Conservation (phyloP, 2,797 vertebrate species). For the Myotis myotis region DNA sequence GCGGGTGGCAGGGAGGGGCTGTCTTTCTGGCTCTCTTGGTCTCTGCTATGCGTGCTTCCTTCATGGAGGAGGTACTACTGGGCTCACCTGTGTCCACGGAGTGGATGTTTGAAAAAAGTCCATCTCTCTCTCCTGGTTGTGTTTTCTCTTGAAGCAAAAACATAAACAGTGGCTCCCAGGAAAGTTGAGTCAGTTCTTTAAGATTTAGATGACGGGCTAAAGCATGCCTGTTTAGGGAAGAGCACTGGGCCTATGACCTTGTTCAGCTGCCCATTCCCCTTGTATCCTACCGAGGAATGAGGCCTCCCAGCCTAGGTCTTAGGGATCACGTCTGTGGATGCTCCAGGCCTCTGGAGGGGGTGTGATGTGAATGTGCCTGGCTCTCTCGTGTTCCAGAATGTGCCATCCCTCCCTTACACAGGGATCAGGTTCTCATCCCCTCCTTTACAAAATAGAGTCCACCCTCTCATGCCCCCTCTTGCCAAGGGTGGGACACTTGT, state of each 20-base stretch:
- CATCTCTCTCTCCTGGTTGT: not conserved
- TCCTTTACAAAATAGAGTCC: not conserved
- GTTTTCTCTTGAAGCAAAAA: not conserved
- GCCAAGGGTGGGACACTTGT: not conserved
- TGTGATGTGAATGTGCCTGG: not conserved
- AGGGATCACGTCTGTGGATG: not conserved
- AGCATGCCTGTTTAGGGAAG: not conserved
- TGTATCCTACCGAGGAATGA: not conserved
- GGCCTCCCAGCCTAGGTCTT: not conserved
- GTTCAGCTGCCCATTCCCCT: not conserved
- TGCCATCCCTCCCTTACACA: not conserved
- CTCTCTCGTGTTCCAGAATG: not conserved
- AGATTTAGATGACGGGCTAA: not conserved
- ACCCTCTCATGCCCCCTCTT: too few species aligned
- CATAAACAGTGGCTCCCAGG: not conserved
- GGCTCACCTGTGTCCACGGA: not conserved
- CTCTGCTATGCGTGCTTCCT: not conserved
- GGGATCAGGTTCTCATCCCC: not conserved
- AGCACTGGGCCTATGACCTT: fast-evolving
- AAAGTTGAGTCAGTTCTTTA: not conserved
- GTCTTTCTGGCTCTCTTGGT: not conserved
- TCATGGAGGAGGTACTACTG: not conserved
- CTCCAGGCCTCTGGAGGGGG: not conserved
- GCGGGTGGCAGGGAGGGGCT: not conserved
- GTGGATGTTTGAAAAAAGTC: not conserved